Conservation (phyloP, 2,113 vertebrate species). For the Amphiprion ocellaris region DNA sequence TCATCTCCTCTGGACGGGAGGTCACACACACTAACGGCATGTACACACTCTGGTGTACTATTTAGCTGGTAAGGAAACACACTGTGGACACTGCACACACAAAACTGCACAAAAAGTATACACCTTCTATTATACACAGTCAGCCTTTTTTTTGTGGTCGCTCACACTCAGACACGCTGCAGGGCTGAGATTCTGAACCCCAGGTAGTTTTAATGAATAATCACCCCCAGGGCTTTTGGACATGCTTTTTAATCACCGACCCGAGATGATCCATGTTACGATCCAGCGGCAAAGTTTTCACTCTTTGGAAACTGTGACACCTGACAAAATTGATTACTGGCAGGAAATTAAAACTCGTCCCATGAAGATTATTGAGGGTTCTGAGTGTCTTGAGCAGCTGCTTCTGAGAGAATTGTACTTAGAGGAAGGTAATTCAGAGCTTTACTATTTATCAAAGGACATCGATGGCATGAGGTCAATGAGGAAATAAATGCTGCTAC, state of each 20-base stretch:
- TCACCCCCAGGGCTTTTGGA: constrained; percentile 14
- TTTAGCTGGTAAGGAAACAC: constrained; percentile 13
- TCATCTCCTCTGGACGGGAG: constrained; percentile 35
- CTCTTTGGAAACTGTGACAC: constrained; percentile 28
- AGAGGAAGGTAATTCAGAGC: neutral
- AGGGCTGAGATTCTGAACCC: constrained; percentile 16
- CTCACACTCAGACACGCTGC: constrained; percentile 1
- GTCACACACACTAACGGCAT: constrained; percentile 14
- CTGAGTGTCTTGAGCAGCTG: constrained; percentile 9
- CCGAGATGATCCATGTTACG: constrained; percentile 12
- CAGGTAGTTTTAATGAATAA: constrained; percentile 37
- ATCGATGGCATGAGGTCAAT: neutral
- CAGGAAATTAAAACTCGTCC: constrained; percentile 41
- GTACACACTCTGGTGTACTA: constrained; percentile 9
- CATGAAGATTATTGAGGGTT: constrained; percentile 13
- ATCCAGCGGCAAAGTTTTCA: constrained; percentile 16
- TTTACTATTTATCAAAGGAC: neutral
- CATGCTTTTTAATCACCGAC: constrained; percentile 51
- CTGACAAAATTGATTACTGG: constrained; percentile 33
- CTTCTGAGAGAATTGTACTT: neutral
- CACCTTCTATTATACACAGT: neutral
- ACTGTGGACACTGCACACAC: constrained; percentile 22
- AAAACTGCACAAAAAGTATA: constrained; percentile 4
- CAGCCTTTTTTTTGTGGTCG: neutral
- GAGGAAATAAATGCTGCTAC: neutral